These are phyloP conservation scores for Hydrolagus colliei DNA, from an alignment of 2,797 vertebrate genomes.

Conservation along the genomic window DNA sequence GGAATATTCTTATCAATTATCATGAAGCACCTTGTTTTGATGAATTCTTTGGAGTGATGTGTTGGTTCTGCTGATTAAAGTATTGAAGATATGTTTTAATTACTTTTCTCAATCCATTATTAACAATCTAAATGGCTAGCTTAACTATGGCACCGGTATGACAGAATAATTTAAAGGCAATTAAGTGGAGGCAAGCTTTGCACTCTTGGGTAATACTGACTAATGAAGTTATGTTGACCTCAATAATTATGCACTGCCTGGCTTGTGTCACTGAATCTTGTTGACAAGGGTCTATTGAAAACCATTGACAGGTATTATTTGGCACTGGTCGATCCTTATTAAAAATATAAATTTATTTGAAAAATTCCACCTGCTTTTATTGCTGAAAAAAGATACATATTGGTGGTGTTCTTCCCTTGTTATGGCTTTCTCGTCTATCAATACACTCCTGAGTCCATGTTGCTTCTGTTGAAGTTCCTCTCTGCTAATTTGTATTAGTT, in stretches of 20 bases:
- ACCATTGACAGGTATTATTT: not conserved
- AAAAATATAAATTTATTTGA: not conserved
- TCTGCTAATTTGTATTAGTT: conserved; percentile 20
- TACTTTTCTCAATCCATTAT: conserved; percentile 33
- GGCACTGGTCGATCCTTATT: not conserved
- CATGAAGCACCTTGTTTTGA: not conserved
- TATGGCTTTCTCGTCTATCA: conserved; percentile 15
- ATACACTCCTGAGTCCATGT: not conserved
- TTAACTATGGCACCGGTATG: conserved; percentile 27
- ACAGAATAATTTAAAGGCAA: conserved; percentile 32
- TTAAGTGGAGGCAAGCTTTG: conserved; percentile 29
- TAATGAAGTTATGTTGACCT: conserved; percentile 31
- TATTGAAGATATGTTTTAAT: conserved; percentile 30
- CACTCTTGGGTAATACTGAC: conserved; percentile 30
- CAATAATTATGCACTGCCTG: conserved; percentile 26
- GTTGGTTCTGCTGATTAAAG: conserved; percentile 14
- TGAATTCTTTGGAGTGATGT: not conserved
- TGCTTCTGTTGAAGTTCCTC: not conserved
- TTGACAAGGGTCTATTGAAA: conserved; percentile 2
- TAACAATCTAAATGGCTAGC: conserved; percentile 31
- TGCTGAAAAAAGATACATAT: not conserved
- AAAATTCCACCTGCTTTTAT: not conserved
- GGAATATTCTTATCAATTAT: conserved; percentile 15
- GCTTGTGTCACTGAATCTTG: conserved; percentile 13
- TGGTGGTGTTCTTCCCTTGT: conserved; percentile 4